Evolutionary conservation across 2,797 vertebrate genomes (phyloP), one percentile per base, ranked within the genome.

Genomic region (Gallinago solitaria): DNA sequence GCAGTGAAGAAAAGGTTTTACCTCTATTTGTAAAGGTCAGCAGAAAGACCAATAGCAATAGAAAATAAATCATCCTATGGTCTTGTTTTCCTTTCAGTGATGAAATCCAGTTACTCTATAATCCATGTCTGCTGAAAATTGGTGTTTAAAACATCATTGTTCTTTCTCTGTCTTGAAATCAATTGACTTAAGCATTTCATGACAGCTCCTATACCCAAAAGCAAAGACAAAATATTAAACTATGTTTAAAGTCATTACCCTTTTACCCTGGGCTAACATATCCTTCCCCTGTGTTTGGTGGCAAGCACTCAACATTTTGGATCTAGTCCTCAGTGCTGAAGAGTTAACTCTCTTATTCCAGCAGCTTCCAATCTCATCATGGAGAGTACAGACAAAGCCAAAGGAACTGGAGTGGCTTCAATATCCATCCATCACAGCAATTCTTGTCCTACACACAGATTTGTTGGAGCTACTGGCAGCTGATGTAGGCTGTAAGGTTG

Each of bases 41-140:
- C 25, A 90, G 68, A 68, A 92, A 67, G 81, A 90, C 83, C 63
- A 92, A 41, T 11, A 30, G 7, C 50, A 85, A 68, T 5, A 74
- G 39, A 89, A 37, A 70, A 92, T 89, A 93, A 90, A 92, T 92
- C 48, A 93, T 47, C 20, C 13, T 21, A 23, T 35, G 39, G 21
- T 53, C 83, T 76, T 83, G 19, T 45, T 84, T 93, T 89, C 74
- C 37, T 54, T 88, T 61, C 54, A 68, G 54, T 86, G 80, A 43
- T 88, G 76, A 96, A 90, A 95, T 92, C 16, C 53, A 89, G 75
- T 87, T 89, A 85, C 60, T 93, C 53, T 90, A 20, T 87, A 84
- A 94, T 50, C 60, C 35, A 17, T 48, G 16, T 45, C 71, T 79
- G 47, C 74, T 89, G 89, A 93, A 93, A 91, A 89, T 37, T 64